Base-by-base conservation (phyloP, 2,888 invertebrate species). In the Rhyacophila evoluta region DNA sequence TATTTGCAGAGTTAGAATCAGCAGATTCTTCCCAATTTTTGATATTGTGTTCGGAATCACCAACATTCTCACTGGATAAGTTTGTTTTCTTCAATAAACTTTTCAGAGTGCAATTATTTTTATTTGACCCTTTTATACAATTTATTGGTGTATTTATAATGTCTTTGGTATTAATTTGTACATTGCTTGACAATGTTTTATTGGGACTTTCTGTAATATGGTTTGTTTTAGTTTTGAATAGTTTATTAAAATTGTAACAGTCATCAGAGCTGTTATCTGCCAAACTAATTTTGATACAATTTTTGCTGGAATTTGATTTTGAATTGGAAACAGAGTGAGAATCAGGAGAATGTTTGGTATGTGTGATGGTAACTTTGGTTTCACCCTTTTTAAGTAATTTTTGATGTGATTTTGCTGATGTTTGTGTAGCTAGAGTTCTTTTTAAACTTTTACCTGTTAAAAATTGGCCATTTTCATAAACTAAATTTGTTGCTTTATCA, bases 401-500 rank as follows among this genome's bases (percentile, higher is more conserved):
- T n/a, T n/a, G n/a, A n/a, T n/a, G 6, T 3, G 15, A n/a, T 19
- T 69, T 69, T 69, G 69, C 28, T 29, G 28, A 27, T 29, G 79
- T 79, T 67, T 79, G 79, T 4, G 79, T 79, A 4, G 77, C 79
- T 8, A 77, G 67, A 4, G 74, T 75, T 36, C 77, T 41, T 19
- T 55, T 55, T 2, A 55, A 8, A 55, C 55, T 55, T 55, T 25
- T 55, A 25, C 19, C 25, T 10, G 8, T 8, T 25, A 55, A 8
- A 0, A 55, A 19, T 25, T 72, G 72, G 4, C 37, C 28, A 11
- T 73, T 79, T 12, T 73, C 69, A 28, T 15, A 74, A 55, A 68
- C 69, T n/a, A 74, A 39, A 39, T 77, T 77, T 5, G 80, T 80
- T 1, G 76, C 33, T 15, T 79, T 79, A 29, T 79, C 79, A n/a